Conservation (phyloP, 2,113 vertebrate genomes). For the Antechinus stuartii region DNA sequence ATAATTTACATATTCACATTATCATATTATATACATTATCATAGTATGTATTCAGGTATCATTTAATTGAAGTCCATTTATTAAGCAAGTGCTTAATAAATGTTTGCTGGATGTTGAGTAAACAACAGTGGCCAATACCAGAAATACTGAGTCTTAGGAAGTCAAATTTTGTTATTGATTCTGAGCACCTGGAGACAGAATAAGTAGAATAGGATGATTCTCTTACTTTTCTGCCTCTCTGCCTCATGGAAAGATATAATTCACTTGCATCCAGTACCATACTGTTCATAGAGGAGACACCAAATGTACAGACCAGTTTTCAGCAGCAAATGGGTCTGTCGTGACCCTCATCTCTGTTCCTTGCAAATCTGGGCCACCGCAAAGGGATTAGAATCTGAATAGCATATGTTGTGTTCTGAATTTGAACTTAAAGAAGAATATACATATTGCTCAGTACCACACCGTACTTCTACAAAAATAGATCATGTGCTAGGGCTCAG, state of each 20-base stretch:
- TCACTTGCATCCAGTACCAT: background rate
- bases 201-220: background rate
- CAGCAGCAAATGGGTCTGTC: background rate
- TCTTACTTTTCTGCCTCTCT: background rate
- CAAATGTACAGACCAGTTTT: background rate
- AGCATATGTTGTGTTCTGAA: background rate
- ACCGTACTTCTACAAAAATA: background rate
- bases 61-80: background rate
- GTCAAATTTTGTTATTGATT: background rate
- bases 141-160: background rate
- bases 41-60: background rate
- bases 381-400: background rate
- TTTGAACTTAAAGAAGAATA: background rate
- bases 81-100: background rate
- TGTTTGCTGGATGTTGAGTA: background rate
- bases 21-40: too few species aligned
- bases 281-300: background rate
- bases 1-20: too few species aligned
- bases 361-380: background rate
- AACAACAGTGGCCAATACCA: background rate
- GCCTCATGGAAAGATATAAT: background rate
- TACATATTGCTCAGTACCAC: background rate
- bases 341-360: background rate
- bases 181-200: background rate
- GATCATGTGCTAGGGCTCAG: background rate